phyloP scores from a whole-genome alignment of 2,888 invertebrate genomes.

The Ophioninae sp. region DNA sequence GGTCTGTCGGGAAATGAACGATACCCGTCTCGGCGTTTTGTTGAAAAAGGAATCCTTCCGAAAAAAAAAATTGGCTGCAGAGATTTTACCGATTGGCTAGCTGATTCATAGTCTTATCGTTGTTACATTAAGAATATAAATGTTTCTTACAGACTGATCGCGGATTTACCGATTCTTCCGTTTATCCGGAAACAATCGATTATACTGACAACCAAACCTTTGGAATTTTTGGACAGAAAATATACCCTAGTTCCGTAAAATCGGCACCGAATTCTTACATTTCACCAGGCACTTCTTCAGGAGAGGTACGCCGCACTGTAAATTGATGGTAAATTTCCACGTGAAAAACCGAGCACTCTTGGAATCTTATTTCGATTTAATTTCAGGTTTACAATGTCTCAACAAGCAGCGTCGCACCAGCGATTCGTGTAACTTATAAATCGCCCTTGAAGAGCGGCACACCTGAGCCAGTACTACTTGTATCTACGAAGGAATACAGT shows the following conservation, averaged over 20 bases:
- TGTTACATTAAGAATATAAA: slow-evolving; percentile 20
- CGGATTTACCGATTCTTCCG: slow-evolving; percentile 55
- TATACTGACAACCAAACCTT: slow-evolving; percentile 58
- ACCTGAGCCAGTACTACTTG: slow-evolving; percentile 31
- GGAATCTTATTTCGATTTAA: slow-evolving; percentile 1
- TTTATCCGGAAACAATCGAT: slow-evolving; percentile 35
- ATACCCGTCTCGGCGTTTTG: no score
- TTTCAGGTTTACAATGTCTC: slow-evolving; percentile 64
- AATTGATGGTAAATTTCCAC: background rate
- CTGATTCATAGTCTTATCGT: background rate
- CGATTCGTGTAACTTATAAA: slow-evolving; percentile 67
- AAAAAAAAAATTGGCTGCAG: no score
- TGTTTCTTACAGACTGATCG: slow-evolving; percentile 48
- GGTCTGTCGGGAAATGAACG: no score
- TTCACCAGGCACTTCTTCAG: slow-evolving; percentile 18
- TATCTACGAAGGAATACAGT: slow-evolving; percentile 55
- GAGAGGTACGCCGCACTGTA: slow-evolving; percentile 35
- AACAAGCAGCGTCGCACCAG: slow-evolving; percentile 67
- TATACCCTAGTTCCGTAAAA: slow-evolving; percentile 50
- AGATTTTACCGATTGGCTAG: no score
- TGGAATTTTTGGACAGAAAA: slow-evolving; percentile 68
- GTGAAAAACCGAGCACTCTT: background rate
- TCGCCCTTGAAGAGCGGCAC: slow-evolving; percentile 69
- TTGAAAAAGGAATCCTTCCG: background rate
- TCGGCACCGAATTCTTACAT: slow-evolving; percentile 24